phyloP scores from a whole-genome alignment of 2,888 invertebrate genomes.

The Pharmacophagus antenor region DNA sequence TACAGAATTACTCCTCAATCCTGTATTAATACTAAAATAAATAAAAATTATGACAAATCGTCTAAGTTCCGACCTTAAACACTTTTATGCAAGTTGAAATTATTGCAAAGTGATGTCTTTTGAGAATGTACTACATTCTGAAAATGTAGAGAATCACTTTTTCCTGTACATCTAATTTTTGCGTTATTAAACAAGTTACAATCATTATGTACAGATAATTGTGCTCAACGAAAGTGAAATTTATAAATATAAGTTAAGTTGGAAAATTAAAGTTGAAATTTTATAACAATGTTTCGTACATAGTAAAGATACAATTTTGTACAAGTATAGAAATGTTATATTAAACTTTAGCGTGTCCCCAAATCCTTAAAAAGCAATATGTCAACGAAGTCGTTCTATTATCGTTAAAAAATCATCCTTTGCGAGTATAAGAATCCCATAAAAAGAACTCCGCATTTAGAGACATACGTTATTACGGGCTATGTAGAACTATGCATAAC shows the following conservation, averaged over 20 bases:
- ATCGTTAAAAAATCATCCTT: conserved; percentile 5
- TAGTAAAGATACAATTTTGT: background rate
- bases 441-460: conserved; percentile 16
- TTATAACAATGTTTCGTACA: background rate
- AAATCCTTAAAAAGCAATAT: conserved; percentile 8
- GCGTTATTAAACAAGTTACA: no score
- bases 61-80: background rate
- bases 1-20: background rate
- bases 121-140: no score
- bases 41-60: background rate
- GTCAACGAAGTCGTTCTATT: background rate
- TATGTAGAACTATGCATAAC: conserved; percentile 34
- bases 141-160: no score
- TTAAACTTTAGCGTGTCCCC: background rate
- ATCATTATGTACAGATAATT: no score
- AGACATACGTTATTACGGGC: conserved; percentile 31
- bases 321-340: background rate
- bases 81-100: background rate
- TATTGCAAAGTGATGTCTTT: no score
- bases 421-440: conserved; percentile 2
- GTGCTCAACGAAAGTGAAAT: background rate
- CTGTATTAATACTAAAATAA: background rate
- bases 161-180: no score
- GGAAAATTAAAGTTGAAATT: background rate
- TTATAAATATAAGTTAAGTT: background rate